phyloP scores from a whole-genome alignment of 2,113 vertebrate species.

The Lichenostomus cassidix region DNA sequence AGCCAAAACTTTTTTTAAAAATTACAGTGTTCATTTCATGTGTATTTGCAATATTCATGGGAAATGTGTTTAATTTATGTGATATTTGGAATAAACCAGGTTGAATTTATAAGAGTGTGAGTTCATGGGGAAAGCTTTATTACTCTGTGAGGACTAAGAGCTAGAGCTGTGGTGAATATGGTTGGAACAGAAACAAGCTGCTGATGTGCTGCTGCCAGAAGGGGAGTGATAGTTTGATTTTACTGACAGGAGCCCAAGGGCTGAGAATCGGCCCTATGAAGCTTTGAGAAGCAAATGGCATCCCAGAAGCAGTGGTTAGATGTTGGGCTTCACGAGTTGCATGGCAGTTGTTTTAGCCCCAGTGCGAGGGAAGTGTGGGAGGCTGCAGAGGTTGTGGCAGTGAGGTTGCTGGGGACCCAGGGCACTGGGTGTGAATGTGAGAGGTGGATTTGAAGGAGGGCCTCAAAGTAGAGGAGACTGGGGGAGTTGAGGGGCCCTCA shows the following conservation, averaged over 20 bases:
- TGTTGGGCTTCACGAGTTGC: not conserved
- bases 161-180: accelerated
- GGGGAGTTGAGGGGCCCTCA: not conserved
- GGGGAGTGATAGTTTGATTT: not conserved
- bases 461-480: not conserved
- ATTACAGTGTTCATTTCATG: slow-evolving; percentile 65
- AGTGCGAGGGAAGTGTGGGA: accelerated
- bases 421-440: too few relatives aligned
- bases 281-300: not conserved
- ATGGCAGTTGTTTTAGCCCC: not conserved
- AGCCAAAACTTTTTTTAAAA: slow-evolving; percentile 67
- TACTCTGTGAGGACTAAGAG: not conserved
- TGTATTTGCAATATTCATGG: slow-evolving; percentile 70
- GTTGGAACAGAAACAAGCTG: not conserved
- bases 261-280: not conserved
- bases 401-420: not conserved
- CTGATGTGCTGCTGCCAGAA: not conserved
- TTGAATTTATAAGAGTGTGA: slow-evolving; percentile 49
- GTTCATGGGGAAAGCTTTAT: not conserved
- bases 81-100: slow-evolving; percentile 71
- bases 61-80: slow-evolving; percentile 72
- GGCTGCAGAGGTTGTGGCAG: not conserved
- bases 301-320: not conserved
- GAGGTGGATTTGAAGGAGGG: not conserved
- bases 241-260: not conserved